Percentiles rank a stretch among this genome's conserved stretches.
Conservation (phyloP, 1,140 invertebrate genomes). For the Polypedilum vanderplanki region DNA sequence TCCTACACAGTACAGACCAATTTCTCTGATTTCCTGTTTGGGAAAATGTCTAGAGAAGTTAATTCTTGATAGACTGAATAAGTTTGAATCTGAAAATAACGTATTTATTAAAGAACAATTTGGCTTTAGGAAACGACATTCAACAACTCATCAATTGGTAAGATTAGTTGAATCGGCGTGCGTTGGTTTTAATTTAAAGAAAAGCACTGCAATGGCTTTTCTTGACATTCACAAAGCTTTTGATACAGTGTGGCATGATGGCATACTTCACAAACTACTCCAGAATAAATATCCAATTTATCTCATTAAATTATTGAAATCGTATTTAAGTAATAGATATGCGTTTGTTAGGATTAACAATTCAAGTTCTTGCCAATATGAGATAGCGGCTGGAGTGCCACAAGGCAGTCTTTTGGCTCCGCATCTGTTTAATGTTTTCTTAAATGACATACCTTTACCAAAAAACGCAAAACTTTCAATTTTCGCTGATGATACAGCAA, state of each 20-base stretch:
- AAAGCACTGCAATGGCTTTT: slow-evolving; percentile 34
- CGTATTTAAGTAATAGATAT: slow-evolving; percentile 30
- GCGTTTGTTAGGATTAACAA: not conserved
- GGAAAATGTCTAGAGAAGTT: not conserved
- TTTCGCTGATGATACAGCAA: slow-evolving; percentile 40
- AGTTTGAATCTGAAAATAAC: slow-evolving; percentile 33
- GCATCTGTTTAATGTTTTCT: slow-evolving; percentile 33
- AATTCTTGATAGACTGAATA: slow-evolving; percentile 32
- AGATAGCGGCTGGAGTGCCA: slow-evolving; percentile 34
- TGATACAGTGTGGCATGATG: slow-evolving; percentile 38
- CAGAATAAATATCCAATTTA: slow-evolving; percentile 31
- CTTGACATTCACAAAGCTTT: slow-evolving; percentile 41
- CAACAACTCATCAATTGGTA: too few relatives aligned
- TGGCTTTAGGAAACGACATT: too few relatives aligned
- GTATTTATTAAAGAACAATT: slow-evolving; percentile 30
- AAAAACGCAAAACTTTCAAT: slow-evolving; percentile 33
- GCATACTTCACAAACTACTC: slow-evolving; percentile 37
- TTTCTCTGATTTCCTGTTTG: too few relatives aligned
- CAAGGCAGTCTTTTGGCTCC: slow-evolving; percentile 36
- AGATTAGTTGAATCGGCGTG: slow-evolving; percentile 32
- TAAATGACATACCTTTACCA: slow-evolving; percentile 34
- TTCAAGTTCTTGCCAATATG: not conserved
- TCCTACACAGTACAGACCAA: too few relatives aligned
- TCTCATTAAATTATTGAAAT: slow-evolving; percentile 33
- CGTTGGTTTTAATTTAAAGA: slow-evolving; percentile 39